These are phyloP conservation scores for Trididemnum nubilum DNA, from an alignment of 23 tunicate species.

Conservation along the genomic window DNA sequence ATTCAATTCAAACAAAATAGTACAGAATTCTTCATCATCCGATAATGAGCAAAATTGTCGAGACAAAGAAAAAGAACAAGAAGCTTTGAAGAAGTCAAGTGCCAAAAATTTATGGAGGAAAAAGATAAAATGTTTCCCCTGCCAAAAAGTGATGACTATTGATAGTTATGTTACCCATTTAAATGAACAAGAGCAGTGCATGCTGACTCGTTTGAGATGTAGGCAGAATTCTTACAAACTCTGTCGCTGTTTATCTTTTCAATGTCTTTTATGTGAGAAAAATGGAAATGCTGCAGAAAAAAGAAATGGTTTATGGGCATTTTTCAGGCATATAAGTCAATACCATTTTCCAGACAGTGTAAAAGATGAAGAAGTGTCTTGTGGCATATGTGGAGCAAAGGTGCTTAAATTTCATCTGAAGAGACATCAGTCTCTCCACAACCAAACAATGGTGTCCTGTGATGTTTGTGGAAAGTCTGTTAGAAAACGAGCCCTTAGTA, in stretches of 20 bases:
- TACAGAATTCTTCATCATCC: too few species aligned
- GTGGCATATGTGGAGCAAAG: conserved; percentile 27
- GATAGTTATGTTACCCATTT: conserved; percentile 46
- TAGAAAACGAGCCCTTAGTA: conserved; percentile 14
- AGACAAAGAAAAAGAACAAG: background rate
- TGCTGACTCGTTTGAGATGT: background rate
- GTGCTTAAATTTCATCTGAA: conserved; percentile 40
- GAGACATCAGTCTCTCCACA: conserved; percentile 27
- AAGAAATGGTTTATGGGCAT: conserved; percentile 21
- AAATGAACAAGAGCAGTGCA: conserved; percentile 17
- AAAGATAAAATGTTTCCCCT: conserved; percentile 5
- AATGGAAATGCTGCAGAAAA: conserved; percentile 5
- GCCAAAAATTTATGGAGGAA: background rate
- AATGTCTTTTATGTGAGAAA: conserved; percentile 27
- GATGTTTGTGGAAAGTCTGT: conserved; percentile 54
- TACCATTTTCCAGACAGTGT: conserved; percentile 33
- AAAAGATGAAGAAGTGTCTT: conserved; percentile 33
- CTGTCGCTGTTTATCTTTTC: conserved; percentile 25
- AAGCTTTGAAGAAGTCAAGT: background rate
- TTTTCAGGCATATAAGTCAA: conserved; percentile 38
- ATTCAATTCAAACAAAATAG: background rate
- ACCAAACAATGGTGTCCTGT: conserved; percentile 17
- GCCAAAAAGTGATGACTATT: background rate
- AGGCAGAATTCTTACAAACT: background rate
- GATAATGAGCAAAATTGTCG: too few species aligned